These are phyloP conservation scores for Peromyscus melanophrys DNA, from an alignment of 2,797 vertebrate genomes.

Conservation along the genomic window DNA sequence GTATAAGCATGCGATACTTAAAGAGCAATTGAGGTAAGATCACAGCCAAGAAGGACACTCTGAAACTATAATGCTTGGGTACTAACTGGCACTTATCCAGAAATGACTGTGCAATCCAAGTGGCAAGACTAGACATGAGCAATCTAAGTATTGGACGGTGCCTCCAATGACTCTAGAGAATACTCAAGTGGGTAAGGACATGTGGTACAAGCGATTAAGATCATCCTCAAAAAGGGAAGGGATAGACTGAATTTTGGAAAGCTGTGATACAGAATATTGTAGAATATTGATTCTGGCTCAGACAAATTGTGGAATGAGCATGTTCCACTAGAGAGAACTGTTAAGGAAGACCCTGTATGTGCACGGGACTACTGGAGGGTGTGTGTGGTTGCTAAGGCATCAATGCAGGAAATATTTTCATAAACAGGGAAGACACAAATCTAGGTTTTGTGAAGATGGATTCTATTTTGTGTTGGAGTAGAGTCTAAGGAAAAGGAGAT, in stretches of 20 bases:
- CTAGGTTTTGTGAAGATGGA: neutral
- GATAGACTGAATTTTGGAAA: neutral
- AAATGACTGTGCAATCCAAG: neutral
- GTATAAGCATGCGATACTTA: neutral
- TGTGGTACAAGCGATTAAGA: too few relatives aligned
- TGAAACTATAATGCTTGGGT: neutral
- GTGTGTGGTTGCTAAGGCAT: neutral
- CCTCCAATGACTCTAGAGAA: neutral
- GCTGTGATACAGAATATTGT: neutral
- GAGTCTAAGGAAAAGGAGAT: slow-evolving; percentile 2
- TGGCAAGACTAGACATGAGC: neutral
- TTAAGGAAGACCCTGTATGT: neutral
- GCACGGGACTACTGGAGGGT: neutral
- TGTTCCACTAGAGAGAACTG: neutral
- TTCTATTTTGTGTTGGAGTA: neutral
- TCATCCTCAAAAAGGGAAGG: neutral
- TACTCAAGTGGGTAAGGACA: neutral
- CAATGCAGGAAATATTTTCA: neutral
- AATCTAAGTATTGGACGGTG: neutral
- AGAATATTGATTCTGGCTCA: neutral
- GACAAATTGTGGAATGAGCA: neutral
- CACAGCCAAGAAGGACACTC: neutral
- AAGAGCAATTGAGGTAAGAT: neutral
- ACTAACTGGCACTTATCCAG: neutral
- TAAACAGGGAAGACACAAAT: neutral